Percentiles rank a stretch among this genome's conserved stretches.
phyloP scores from a whole-genome alignment of 2,888 invertebrate species.

The Eupithecia insigniata region DNA sequence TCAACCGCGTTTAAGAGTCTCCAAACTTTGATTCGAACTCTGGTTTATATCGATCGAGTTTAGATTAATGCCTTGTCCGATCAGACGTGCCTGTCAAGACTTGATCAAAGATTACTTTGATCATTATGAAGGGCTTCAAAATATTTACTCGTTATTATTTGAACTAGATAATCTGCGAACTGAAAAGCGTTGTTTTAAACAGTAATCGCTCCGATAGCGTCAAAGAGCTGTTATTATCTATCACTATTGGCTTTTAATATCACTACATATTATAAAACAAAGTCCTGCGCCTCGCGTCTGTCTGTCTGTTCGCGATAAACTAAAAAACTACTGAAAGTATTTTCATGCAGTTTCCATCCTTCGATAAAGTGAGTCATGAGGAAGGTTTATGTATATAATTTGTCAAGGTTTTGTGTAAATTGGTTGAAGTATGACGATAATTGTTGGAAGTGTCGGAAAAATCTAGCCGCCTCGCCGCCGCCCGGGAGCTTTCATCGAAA shows the following conservation, averaged over 20 bases:
- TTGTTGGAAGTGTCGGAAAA: too few relatives aligned
- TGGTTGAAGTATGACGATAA: too few relatives aligned
- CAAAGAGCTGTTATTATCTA: neutral
- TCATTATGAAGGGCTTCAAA: slow-evolving; percentile 5
- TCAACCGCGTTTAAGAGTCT: neutral
- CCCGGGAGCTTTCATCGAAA: too few relatives aligned
- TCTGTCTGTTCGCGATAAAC: too few relatives aligned
- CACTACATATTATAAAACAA: too few relatives aligned
- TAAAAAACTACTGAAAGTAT: too few relatives aligned
- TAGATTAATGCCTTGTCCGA: neutral
- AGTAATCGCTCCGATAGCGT: neutral
- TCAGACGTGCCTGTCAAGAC: neutral
- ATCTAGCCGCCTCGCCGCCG: too few relatives aligned
- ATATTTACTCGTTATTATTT: neutral
- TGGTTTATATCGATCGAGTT: slow-evolving; percentile 8
- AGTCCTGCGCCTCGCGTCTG: too few relatives aligned
- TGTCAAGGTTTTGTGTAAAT: too few relatives aligned
- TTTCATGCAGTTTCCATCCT: too few relatives aligned
- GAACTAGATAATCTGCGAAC: neutral
- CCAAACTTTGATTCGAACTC: slow-evolving; percentile 5
- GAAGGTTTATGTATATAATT: too few relatives aligned
- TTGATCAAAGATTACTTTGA: slow-evolving; percentile 11
- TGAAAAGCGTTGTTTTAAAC: neutral
- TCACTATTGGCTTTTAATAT: neutral
- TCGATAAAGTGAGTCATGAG: too few relatives aligned